These are phyloP conservation scores for Sandelia bainsii DNA, from an alignment of 2,797 vertebrate species.

Conservation along the genomic window DNA sequence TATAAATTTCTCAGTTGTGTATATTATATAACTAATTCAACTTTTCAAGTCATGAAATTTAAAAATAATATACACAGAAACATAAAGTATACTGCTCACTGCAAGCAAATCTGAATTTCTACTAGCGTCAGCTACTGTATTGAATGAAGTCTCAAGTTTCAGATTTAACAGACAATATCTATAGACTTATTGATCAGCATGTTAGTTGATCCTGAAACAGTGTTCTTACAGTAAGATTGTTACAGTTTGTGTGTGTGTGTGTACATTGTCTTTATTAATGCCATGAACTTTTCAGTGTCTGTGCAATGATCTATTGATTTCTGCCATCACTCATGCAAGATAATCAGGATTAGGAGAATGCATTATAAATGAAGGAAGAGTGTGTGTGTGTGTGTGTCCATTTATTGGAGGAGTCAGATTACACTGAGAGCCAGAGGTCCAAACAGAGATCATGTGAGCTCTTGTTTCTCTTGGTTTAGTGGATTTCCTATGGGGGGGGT, in stretches of 20 bases:
- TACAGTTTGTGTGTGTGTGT: slow-evolving; percentile 19
- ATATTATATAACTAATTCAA: background rate
- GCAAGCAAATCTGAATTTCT: background rate
- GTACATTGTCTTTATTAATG: slow-evolving; percentile 22
- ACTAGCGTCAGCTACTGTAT: background rate
- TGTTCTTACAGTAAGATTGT: slow-evolving; percentile 33
- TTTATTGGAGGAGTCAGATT: slow-evolving; percentile 65
- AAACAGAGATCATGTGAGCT: slow-evolving; percentile 55
- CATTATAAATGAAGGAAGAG: slow-evolving; percentile 32
- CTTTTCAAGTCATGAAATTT: background rate
- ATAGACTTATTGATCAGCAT: slow-evolving; percentile 57
- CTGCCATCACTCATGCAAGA: slow-evolving; percentile 27
- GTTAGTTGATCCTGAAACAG: slow-evolving; percentile 49
- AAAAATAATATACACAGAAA: background rate
- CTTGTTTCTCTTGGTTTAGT: slow-evolving; percentile 56
- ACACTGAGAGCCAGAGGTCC: slow-evolving; percentile 37
- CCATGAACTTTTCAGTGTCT: slow-evolving; percentile 17
- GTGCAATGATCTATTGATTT: slow-evolving; percentile 46
- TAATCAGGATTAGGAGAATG: slow-evolving; percentile 37
- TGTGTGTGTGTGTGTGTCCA: slow-evolving; percentile 22
- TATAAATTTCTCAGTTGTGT: background rate
- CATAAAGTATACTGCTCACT: background rate
- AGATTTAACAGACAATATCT: slow-evolving; percentile 48
- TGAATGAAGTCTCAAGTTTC: slow-evolving; percentile 39
- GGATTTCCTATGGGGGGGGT: slow-evolving; percentile 28